A percentile compares a stretch with the other conserved stretches of the same genome.
phyloP scores from a whole-genome alignment of 1,140 invertebrate genomes.

The Drosophila pachea region DNA sequence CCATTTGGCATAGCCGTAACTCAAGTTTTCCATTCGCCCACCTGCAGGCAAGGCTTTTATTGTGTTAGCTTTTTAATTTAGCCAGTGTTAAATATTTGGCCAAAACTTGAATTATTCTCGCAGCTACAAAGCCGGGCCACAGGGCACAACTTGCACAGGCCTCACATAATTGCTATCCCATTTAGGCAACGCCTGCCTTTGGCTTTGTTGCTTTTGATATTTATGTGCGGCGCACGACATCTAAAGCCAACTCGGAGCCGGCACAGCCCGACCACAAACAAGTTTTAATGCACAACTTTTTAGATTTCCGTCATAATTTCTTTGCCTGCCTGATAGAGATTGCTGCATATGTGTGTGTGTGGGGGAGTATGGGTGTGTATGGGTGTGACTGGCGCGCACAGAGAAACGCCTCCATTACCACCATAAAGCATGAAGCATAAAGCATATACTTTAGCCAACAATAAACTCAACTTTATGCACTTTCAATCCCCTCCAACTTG shows the following conservation, averaged over 20 bases:
- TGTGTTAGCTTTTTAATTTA: background rate
- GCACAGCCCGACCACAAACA: constrained; percentile 60
- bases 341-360: constrained; percentile 38
- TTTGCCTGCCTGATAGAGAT: constrained; percentile 69
- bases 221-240: constrained; percentile 48
- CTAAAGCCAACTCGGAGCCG: constrained; percentile 27
- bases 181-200: constrained; percentile 49
- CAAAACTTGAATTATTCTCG: constrained; percentile 12
- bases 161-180: constrained; percentile 59
- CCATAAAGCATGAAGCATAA: constrained; percentile 66
- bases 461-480: constrained; percentile 77
- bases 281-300: constrained; percentile 77
- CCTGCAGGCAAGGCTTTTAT: background rate
- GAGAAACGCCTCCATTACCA: constrained; percentile 53
- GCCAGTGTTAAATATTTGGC: background rate
- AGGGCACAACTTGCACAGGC: constrained; percentile 5
- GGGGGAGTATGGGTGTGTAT: constrained; percentile 6
- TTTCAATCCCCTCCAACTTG: constrained; percentile 74
- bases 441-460: constrained; percentile 76
- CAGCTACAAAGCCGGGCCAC: background rate
- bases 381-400: constrained; percentile 6
- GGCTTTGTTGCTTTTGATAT: constrained; percentile 61
- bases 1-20: too few species aligned
- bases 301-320: constrained; percentile 77
- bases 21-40: background rate